Evolutionary conservation across 2,797 vertebrate genomes (phyloP).

Genomic region (Sphenodon punctatus): DNA sequence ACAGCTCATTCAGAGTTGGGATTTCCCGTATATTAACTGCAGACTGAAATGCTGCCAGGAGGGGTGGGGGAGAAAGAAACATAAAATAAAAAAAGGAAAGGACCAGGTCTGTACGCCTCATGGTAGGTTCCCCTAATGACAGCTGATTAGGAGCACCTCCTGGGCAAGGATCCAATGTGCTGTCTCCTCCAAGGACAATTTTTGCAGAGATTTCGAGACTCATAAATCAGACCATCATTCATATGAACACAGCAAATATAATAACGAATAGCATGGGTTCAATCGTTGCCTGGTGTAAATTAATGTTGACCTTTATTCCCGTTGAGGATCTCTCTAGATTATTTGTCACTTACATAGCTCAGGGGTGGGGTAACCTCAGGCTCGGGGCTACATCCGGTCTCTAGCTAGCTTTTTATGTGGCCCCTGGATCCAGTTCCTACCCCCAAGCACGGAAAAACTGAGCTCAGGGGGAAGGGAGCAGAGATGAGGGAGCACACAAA

Average conservation of each 20-base stretch:
- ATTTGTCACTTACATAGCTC: no score
- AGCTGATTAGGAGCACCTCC: constrained; percentile 52
- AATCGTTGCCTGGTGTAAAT: neutral
- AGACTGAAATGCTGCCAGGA: constrained; percentile 25
- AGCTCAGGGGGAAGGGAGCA: no score
- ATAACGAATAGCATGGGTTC: neutral
- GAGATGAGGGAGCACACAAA: no score
- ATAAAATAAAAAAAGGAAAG: constrained; percentile 30
- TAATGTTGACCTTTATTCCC: rapidly evolving
- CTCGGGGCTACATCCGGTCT: no score
- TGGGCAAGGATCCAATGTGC: constrained; percentile 30
- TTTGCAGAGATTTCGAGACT: constrained; percentile 39
- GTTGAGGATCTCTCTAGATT: neutral
- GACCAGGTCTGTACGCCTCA: constrained; percentile 58
- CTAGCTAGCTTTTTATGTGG: no score
- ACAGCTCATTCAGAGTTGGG: constrained; percentile 60
- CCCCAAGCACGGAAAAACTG: no score
- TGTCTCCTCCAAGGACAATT: neutral
- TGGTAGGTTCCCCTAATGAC: constrained; percentile 48
- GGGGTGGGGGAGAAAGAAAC: neutral
- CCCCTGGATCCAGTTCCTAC: no score
- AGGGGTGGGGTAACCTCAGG: no score
- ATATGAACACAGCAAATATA: neutral
- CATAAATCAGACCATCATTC: neutral
- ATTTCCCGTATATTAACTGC: constrained; percentile 60